Base-by-base conservation (phyloP, 2,888 invertebrate species). In the Caenorhabditis sp. region DNA sequence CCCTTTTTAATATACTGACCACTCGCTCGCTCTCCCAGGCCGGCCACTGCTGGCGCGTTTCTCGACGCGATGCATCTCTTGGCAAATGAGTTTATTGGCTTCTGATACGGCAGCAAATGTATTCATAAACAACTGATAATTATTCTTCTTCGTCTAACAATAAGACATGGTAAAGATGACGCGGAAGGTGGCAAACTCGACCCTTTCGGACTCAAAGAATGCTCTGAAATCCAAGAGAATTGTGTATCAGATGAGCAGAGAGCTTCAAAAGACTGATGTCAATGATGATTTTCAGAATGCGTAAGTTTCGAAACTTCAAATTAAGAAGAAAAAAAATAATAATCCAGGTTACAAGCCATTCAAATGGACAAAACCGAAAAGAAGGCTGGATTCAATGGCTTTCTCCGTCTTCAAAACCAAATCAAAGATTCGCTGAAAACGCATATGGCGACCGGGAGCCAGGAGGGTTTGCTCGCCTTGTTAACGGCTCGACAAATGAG, bases 211-310 rank as follows among this genome's bases (percentile, higher is more conserved):
- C 9, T 40, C 40, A 40, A 6, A 65, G 11, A 28, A 35, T 20
- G 72, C 64, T n/a, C 56, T 67, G 44, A 67, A 79, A 56, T 18
- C 70, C 8, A 58, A 53, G 9, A 32, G 78, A 11, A 71, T 79
- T 13, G 78, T 71, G 1, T 71, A 65, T n/a, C 64, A 71, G 35
- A 64, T 79, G 69, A 65, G 70, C 28, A 28, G 24, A 40, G 60
- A 70, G n/a, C n/a, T 79, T 9, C 56, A 79, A 22, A 20, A 53
- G 11, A 61, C 61, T 9, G 62, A 67, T 35, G 61, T 72, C 2
- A 37, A 68, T 13, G 71, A 79, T 26, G 79, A 79, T 72, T 79
- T 79, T 55, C 61, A 67, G 18, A 61, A 47, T 18, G 67, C 26
- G 79, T 79, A 32, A 79, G 79, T 64, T 26, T 53, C 44, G 13